Evolutionary conservation across 2,113 vertebrate species (phyloP), one percentile per base, ranked within the genome.

Genomic region (Pelobates fuscus): DNA sequence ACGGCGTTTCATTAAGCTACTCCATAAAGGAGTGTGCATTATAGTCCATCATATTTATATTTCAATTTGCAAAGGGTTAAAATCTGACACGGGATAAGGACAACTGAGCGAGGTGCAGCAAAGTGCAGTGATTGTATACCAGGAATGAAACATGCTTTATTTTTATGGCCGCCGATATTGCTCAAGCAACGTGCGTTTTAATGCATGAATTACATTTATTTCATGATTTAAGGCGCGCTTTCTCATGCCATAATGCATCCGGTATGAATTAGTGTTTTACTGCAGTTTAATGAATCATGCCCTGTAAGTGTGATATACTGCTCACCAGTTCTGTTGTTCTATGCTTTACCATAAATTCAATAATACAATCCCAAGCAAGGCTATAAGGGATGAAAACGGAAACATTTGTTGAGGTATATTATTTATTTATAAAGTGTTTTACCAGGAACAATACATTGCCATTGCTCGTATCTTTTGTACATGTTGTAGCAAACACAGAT

Each of bases 181-280:
- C 44, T 18, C 44, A 18, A 4, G 44, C 4, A 49, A 17, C 17
- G 44, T 49, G 17, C 44, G 44, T 49, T 49, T 49, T 49, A 49
- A 49, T 49, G 44, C 44, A 49, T 49, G 44, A 49, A 49, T 49
- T 49, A 49, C 44, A 49, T 49, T 49, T 49, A 49, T 49, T 18
- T 49, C 44, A 49, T 49, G 44, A 49, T 49, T 49, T 49, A 49
- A 14, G 12, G 44, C 44, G 15, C 17, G 44, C 44, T 49, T 49
- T 49, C 17, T 49, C 44, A 49, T 49, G 44, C 44, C 44, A 17
- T 49, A 49, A 49, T 17, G 44, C 44, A 49, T 49, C 14, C 44
- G 17, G 44, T 49, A 49, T 49, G 44, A 49, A 49, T 49, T 49
- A 49, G 44, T 49, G 44, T 49, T 49, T 49, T 49, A 49, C 44